Conservation (phyloP, 1,140 invertebrate genomes). For the Neotoxoptera formosana region DNA sequence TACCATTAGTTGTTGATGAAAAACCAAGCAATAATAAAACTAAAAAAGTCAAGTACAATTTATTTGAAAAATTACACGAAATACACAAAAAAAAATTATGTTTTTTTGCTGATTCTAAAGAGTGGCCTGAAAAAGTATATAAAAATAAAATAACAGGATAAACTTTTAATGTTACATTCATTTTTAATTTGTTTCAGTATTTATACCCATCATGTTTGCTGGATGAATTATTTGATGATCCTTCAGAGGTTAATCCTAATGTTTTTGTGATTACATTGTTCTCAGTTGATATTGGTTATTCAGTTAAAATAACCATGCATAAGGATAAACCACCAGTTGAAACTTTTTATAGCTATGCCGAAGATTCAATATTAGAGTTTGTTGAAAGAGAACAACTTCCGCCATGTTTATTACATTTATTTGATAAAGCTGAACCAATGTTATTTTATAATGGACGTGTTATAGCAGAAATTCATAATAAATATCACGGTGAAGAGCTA, state of each 20-base stretch:
- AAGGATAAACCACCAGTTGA: conserved; percentile 20
- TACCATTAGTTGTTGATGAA: conserved; percentile 30
- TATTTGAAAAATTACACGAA: conserved; percentile 24
- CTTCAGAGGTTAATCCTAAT: conserved; percentile 34
- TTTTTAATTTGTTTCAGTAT: conserved; percentile 37
- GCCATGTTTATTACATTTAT: conserved; percentile 81
- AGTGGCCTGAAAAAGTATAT: conserved; percentile 38
- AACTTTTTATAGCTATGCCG: conserved; percentile 37
- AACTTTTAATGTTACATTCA: not conserved
- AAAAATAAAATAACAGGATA: not conserved
- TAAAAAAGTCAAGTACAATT: conserved; percentile 5
- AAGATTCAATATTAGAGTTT: conserved; percentile 63
- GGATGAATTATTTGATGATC: conserved; percentile 39
- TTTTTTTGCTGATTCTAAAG: conserved; percentile 22
- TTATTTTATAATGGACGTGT: conserved; percentile 92
- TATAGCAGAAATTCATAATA: conserved; percentile 89
- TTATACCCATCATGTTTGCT: conserved; percentile 44
- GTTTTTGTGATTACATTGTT: conserved; percentile 36
- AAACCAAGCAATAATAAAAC: not conserved
- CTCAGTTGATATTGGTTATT: conserved; percentile 40
- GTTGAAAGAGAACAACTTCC: conserved; percentile 88
- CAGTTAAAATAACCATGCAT: conserved; percentile 22
- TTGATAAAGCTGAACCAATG: conserved; percentile 80
- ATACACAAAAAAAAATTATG: conserved; percentile 26
- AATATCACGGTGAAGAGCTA: conserved; percentile 73